phyloP scores from a whole-genome alignment of 2,888 invertebrate species.

The Drosophila quinaria region DNA sequence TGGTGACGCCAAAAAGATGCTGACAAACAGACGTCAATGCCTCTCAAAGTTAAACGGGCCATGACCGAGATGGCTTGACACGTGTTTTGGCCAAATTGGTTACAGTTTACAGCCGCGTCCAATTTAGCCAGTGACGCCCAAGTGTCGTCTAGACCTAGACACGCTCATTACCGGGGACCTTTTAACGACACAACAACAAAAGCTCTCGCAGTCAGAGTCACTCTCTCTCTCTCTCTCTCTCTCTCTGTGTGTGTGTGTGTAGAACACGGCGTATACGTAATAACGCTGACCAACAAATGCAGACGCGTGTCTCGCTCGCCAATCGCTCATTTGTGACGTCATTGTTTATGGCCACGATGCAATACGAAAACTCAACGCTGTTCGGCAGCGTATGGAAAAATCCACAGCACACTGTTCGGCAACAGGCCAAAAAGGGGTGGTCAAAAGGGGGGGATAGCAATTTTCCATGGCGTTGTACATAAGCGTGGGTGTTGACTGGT shows the following conservation, averaged over 20 bases:
- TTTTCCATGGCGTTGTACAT: slow-evolving; percentile 11
- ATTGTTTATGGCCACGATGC: slow-evolving; percentile 57
- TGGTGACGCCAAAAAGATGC: slow-evolving; percentile 36
- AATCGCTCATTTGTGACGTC: slow-evolving; percentile 68
- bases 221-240: not conserved
- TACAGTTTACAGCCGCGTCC: slow-evolving; percentile 60
- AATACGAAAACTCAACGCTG: slow-evolving; percentile 8
- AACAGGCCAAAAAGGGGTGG: slow-evolving; percentile 35
- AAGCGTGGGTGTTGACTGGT: slow-evolving; percentile 44
- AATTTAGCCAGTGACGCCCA: slow-evolving; percentile 63
- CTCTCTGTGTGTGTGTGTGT: not conserved
- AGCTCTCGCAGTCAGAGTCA: not conserved
- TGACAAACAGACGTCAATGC: slow-evolving; percentile 10
- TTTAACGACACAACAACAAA: slow-evolving; percentile 3
- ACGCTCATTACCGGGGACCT: slow-evolving; percentile 51
- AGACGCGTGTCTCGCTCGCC: slow-evolving; percentile 55
- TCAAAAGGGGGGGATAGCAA: not conserved
- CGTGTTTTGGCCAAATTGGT: slow-evolving; percentile 65
- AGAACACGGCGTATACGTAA: slow-evolving; percentile 72
- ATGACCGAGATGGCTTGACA: slow-evolving; percentile 25
- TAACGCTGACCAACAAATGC: slow-evolving; percentile 42
- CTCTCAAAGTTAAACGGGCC: slow-evolving; percentile 15
- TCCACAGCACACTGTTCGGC: slow-evolving; percentile 34
- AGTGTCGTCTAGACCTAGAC: slow-evolving; percentile 56
- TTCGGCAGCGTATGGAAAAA: slow-evolving; percentile 43